phyloP scores from a whole-genome alignment of 2,797 vertebrate species.

The Scyliorhinus canicula region DNA sequence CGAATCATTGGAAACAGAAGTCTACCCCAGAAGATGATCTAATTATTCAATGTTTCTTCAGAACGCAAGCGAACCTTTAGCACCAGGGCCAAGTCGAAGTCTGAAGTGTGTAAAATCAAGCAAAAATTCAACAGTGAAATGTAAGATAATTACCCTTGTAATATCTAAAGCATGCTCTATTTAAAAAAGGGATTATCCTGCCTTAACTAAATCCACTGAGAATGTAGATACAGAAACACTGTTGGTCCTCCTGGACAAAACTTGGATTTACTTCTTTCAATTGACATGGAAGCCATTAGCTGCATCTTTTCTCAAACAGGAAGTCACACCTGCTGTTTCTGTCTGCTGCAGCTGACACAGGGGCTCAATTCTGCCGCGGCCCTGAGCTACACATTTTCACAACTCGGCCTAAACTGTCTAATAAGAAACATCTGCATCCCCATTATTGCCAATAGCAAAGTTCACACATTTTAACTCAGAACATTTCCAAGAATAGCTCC shows the following conservation, averaged over 20 bases:
- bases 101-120: neutral
- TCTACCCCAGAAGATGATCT: neutral
- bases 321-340: slow-evolving; percentile 15
- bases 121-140: neutral
- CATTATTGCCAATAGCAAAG: neutral
- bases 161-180: neutral
- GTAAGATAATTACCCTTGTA: too few relatives aligned
- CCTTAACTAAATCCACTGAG: neutral
- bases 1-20: neutral
- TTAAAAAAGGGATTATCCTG: neutral
- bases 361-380: neutral
- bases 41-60: neutral
- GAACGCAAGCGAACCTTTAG: neutral
- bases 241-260: neutral
- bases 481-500: neutral
- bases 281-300: neutral
- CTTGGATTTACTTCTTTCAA: neutral
- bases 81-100: neutral
- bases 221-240: neutral
- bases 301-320: neutral
- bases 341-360: neutral
- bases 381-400: neutral
- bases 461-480: neutral
- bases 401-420: neutral
- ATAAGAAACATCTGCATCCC: neutral